Conservation (phyloP, 2,797 vertebrate species). For the Amniataba percoides region DNA sequence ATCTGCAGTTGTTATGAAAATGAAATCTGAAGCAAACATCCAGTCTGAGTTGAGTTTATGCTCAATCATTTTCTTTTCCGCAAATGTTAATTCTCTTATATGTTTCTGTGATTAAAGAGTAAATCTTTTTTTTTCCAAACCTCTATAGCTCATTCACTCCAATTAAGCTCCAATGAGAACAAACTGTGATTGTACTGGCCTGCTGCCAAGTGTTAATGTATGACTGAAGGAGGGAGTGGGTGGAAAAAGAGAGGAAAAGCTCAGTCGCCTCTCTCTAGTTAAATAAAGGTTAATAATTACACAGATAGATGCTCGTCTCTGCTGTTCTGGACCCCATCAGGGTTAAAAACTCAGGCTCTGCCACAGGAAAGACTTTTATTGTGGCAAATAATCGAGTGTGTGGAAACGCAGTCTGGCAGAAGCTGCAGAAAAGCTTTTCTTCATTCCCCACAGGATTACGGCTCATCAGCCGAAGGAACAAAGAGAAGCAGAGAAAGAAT, state of each 20-base stretch:
- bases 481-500: not conserved
- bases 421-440: not conserved
- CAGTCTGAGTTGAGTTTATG: not conserved
- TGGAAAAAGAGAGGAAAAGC: constrained; percentile 35
- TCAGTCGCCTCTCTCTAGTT: constrained; percentile 33
- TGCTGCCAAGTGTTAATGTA: constrained; percentile 35
- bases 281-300: constrained; percentile 71
- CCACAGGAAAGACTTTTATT: constrained; percentile 19
- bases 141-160: not conserved
- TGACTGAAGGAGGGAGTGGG: constrained; percentile 15
- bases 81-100: not conserved
- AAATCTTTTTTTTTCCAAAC: not conserved
- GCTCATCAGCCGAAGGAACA: constrained; percentile 21
- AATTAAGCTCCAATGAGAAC: constrained; percentile 17
- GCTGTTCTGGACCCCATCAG: not conserved
- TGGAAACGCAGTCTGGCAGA: constrained; percentile 16
- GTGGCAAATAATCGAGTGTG: constrained; percentile 2
- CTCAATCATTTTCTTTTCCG: not conserved
- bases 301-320: constrained; percentile 24
- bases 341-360: not conserved
- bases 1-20: not conserved
- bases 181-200: constrained; percentile 19
- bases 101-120: not conserved
- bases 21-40: not conserved
- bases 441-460: not conserved